These are phyloP conservation scores for Grus americana DNA, from an alignment of 2,113 vertebrate species.

Conservation along the genomic window DNA sequence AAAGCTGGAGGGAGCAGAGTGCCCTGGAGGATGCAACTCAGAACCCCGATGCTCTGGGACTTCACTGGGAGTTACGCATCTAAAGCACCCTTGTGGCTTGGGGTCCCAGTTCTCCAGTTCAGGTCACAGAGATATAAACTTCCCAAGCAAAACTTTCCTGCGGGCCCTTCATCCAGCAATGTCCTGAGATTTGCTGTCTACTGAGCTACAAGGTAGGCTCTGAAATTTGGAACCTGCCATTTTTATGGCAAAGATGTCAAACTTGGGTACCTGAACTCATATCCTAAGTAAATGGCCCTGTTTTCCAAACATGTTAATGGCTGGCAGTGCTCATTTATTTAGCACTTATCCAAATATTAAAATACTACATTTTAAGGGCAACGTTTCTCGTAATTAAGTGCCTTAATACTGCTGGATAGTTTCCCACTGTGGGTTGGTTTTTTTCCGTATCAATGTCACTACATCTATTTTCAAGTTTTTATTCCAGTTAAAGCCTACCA, in stretches of 20 bases:
- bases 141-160: not conserved
- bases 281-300: not conserved
- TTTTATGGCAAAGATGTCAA: not conserved
- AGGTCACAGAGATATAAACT: not conserved
- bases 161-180: not conserved
- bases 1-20: not conserved
- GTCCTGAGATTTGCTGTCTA: not conserved
- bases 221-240: not conserved
- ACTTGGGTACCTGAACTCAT: not conserved
- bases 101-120: not conserved
- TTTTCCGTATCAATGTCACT: not conserved
- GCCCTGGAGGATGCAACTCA: not conserved
- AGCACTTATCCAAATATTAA: not conserved
- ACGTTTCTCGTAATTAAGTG: not conserved
- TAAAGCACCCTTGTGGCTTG: not conserved
- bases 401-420: not conserved
- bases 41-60: not conserved
- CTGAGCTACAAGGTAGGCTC: not conserved
- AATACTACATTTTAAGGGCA: not conserved
- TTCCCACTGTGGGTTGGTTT: not conserved
- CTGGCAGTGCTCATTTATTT: not conserved
- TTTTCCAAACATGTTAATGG: not conserved
- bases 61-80: not conserved
- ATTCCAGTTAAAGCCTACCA: not conserved
- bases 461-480: not conserved